Evolutionary conservation across 2,113 vertebrate genomes (phyloP).

Genomic region (Acrocephalus kingi): DNA sequence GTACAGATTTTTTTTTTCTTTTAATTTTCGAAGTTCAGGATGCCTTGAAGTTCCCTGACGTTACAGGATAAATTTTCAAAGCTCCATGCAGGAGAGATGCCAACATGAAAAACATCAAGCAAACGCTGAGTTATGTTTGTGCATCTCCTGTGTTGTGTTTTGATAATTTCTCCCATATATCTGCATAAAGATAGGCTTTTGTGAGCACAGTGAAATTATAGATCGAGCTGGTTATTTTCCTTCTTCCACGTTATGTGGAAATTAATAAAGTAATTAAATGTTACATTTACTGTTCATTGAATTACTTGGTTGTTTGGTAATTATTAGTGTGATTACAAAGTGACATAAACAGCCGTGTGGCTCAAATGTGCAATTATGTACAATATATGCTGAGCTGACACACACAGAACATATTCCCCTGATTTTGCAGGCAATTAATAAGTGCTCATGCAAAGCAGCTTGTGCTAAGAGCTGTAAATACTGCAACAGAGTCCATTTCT

Average conservation of each 20-base stretch:
- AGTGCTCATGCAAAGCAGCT: constrained; percentile 12
- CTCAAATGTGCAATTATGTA: constrained; percentile 60
- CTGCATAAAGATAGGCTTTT: constrained; percentile 45
- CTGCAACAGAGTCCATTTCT: neutral
- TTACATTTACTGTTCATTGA: constrained; percentile 65
- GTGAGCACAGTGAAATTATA: constrained; percentile 33
- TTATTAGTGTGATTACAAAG: constrained; percentile 71
- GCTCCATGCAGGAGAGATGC: constrained; percentile 26
- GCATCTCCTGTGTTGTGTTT: constrained; percentile 42
- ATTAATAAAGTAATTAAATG: constrained; percentile 71
- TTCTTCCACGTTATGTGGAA: constrained; percentile 51
- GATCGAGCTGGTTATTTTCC: constrained; percentile 36
- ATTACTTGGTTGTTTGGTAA: constrained; percentile 64
- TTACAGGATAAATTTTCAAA: constrained; percentile 68
- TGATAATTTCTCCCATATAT: constrained; percentile 57
- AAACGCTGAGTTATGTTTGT: constrained; percentile 27
- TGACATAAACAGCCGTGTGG: constrained; percentile 59
- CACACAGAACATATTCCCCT: constrained; percentile 45
- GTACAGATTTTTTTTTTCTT: constrained; percentile 50
- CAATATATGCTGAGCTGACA: constrained; percentile 53
- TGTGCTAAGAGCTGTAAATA: constrained; percentile 34
- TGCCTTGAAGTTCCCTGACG: constrained; percentile 61
- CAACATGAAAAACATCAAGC: constrained; percentile 23
- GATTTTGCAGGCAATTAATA: constrained; percentile 71
- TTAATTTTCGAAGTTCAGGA: constrained; percentile 67